Percentiles rank a stretch among this genome's conserved stretches.
Conservation (phyloP, 2,888 invertebrate genomes). For the Candidula unifasciata region DNA sequence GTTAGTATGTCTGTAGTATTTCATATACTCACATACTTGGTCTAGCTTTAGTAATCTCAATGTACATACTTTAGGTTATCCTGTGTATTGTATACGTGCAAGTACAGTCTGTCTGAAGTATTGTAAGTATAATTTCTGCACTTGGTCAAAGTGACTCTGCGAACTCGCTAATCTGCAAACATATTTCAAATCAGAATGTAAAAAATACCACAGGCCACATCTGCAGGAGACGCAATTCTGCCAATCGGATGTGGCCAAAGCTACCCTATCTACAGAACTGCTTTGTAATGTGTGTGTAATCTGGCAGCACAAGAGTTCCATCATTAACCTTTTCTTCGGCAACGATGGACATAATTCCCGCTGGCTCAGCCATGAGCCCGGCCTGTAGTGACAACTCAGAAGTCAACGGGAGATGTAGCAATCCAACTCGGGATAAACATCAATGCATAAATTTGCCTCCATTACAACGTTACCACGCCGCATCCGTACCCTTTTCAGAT, state of each 20-base stretch:
- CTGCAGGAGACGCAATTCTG: constrained; percentile 12
- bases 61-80: too few relatives aligned
- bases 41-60: too few relatives aligned
- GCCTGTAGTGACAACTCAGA: constrained; percentile 30
- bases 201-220: too few relatives aligned
- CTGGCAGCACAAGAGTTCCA: not conserved
- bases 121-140: too few relatives aligned
- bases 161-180: too few relatives aligned
- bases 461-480: constrained; percentile 41
- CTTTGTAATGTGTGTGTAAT: constrained; percentile 42
- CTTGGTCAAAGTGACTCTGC: too few relatives aligned
- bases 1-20: too few relatives aligned
- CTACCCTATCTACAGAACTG: constrained; percentile 24
- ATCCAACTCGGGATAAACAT: constrained; percentile 40
- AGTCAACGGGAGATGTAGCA: constrained; percentile 14
- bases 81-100: too few relatives aligned
- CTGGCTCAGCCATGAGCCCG: constrained; percentile 32
- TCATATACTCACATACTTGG: too few relatives aligned
- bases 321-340: constrained; percentile 17
- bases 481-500: constrained; percentile 39
- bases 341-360: constrained; percentile 38
- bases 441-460: constrained; percentile 46
- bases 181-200: too few relatives aligned
- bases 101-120: too few relatives aligned
- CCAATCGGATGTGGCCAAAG: constrained; percentile 12